Percentiles rank a stretch among this genome's conserved stretches.
These are phyloP conservation scores for Charaxes varanes DNA, from an alignment of 1,140 invertebrate species.

Conservation along the genomic window DNA sequence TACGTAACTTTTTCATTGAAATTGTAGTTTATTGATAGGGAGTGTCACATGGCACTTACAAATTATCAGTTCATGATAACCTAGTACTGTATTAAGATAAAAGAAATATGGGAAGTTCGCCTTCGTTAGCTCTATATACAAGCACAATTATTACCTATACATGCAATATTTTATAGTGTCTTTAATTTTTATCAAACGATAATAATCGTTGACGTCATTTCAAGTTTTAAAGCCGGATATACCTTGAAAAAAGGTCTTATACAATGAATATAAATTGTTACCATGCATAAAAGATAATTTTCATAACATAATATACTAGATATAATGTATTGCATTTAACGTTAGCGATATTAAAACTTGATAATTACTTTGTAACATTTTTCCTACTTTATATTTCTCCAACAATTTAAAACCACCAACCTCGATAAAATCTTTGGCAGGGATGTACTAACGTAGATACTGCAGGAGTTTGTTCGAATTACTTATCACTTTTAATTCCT, in stretches of 20 bases:
- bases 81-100: slow-evolving; percentile 66
- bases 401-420: slow-evolving; percentile 1
- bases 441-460: slow-evolving; percentile 29
- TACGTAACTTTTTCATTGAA: slow-evolving; percentile 7
- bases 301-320: not conserved
- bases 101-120: slow-evolving; percentile 46
- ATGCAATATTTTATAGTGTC: slow-evolving; percentile 16
- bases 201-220: slow-evolving; percentile 47
- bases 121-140: slow-evolving; percentile 45
- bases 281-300: not conserved
- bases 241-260: slow-evolving; percentile 20
- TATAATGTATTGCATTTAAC: too few relatives aligned
- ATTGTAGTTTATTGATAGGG: slow-evolving; percentile 46
- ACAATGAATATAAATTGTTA: not conserved
- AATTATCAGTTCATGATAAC: slow-evolving; percentile 63
- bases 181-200: slow-evolving; percentile 41
- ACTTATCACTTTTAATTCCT: slow-evolving; percentile 39
- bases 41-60: slow-evolving; percentile 60
- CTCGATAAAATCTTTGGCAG: slow-evolving; percentile 49
- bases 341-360: too few relatives aligned
- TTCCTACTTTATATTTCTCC: not conserved
- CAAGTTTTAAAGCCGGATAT: slow-evolving; percentile 22
- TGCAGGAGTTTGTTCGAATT: slow-evolving; percentile 4
- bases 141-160: slow-evolving; percentile 23
- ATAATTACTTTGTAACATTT: not conserved